Conservation (phyloP, 2,113 vertebrate genomes). For the Alaudala cheleensis region DNA sequence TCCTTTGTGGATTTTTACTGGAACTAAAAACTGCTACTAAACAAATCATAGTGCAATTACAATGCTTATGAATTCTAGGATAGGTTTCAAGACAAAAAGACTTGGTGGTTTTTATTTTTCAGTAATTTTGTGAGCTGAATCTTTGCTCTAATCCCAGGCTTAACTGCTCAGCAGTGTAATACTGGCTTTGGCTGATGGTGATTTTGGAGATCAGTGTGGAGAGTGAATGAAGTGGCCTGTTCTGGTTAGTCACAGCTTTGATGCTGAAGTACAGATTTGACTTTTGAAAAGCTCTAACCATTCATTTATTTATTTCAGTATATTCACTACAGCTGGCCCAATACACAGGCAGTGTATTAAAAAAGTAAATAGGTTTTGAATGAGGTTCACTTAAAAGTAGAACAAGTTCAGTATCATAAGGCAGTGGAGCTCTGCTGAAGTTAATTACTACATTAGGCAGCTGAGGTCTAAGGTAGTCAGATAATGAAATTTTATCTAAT, state of each 20-base stretch:
- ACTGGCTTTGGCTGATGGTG: neutral
- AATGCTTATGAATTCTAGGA: neutral
- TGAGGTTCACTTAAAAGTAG: neutral
- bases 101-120: neutral
- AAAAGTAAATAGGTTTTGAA: neutral
- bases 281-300: neutral
- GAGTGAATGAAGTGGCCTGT: neutral
- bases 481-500: neutral
- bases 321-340: neutral
- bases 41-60: neutral
- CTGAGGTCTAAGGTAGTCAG: neutral
- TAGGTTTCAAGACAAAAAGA: neutral
- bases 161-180: neutral
- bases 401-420: neutral
- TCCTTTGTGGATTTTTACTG: neutral
- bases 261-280: neutral
- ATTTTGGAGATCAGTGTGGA: neutral
- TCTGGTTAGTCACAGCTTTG: neutral
- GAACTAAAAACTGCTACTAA: neutral
- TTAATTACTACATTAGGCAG: neutral
- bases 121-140: neutral
- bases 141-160: neutral
- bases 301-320: neutral
- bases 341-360: neutral
- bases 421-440: neutral